A percentile compares a stretch with the other conserved stretches of the same genome.
Conservation (phyloP, 2,888 invertebrate genomes). For the Ormia ochracea region DNA sequence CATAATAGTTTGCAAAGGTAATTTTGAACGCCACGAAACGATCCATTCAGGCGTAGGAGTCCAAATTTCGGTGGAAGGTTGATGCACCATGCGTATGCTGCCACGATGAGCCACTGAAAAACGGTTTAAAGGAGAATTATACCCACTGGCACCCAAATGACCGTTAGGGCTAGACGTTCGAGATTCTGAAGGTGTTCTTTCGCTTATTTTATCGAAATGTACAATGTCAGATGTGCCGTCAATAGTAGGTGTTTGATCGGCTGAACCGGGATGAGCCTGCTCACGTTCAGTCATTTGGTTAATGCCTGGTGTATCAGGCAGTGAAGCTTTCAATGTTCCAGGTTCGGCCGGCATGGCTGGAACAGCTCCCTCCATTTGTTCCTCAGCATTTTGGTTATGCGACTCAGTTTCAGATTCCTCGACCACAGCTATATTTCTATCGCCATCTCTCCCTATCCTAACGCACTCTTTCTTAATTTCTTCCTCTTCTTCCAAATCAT, state of each 20-base stretch:
- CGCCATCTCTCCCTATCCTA: conserved; percentile 46
- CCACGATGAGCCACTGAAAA: conserved; percentile 79
- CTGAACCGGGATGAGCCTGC: conserved; percentile 86
- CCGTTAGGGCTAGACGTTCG: conserved; percentile 50
- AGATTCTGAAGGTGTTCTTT: conserved; percentile 62
- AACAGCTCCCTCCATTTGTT: conserved; percentile 86
- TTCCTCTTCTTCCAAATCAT: conserved; percentile 68
- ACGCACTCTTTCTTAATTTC: conserved; percentile 75
- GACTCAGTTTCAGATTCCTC: conserved; percentile 70
- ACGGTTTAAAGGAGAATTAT: conserved; percentile 59
- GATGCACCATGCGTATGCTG: conserved; percentile 80
- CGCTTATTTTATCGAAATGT: conserved; percentile 64
- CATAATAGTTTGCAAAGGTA: conserved; percentile 99
- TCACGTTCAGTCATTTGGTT: conserved; percentile 96
- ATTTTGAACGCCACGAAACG: conserved; percentile 93
- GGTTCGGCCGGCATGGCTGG: conserved; percentile 93
- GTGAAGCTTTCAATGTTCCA: conserved; percentile 92
- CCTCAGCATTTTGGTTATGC: conserved; percentile 63
- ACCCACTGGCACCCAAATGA: conserved; percentile 24
- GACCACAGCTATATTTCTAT: conserved; percentile 63
- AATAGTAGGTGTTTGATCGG: conserved; percentile 65
- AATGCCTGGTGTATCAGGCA: conserved; percentile 92
- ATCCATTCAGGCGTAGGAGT: conserved; percentile 98
- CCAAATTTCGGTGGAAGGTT: conserved; percentile 79
- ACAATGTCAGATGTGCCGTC: conserved; percentile 67